phyloP scores from a whole-genome alignment of 2,113 vertebrate genomes.

The Pangasianodon gigas region DNA sequence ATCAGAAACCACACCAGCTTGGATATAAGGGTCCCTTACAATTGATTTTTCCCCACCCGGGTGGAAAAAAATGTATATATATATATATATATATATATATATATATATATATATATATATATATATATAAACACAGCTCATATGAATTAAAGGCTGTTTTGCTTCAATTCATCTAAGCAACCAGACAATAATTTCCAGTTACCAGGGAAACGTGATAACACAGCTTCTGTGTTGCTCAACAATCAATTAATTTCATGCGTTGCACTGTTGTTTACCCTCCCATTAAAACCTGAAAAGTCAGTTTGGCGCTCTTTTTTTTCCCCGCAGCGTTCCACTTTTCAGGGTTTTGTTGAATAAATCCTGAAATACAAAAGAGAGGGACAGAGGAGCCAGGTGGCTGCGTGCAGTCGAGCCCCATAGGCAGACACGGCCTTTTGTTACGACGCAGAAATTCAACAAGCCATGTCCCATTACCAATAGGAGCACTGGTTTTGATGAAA shows the following conservation, averaged over 20 bases:
- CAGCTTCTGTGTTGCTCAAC: constrained; percentile 83
- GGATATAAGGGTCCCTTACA: constrained; percentile 72
- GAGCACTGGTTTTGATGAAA: constrained; percentile 55
- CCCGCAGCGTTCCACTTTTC: constrained; percentile 52
- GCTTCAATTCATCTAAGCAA: constrained; percentile 85
- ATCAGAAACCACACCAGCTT: constrained; percentile 73
- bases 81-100: not conserved
- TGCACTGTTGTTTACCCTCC: constrained; percentile 73
- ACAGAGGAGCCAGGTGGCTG: constrained; percentile 61
- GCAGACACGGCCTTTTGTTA: constrained; percentile 54
- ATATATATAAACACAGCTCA: constrained; percentile 67
- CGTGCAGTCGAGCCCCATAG: constrained; percentile 50
- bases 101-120: not conserved
- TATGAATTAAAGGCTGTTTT: constrained; percentile 86
- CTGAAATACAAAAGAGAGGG: constrained; percentile 61
- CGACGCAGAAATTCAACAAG: constrained; percentile 60
- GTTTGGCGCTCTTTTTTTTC: constrained; percentile 56
- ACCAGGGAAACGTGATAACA: constrained; percentile 84
- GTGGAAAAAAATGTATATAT: constrained; percentile 56
- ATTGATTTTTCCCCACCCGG: constrained; percentile 75
- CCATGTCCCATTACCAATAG: constrained; percentile 46
- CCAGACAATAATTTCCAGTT: constrained; percentile 83
- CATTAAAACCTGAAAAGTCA: constrained; percentile 67
- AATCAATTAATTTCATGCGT: constrained; percentile 88
- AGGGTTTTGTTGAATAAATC: constrained; percentile 63